These are phyloP conservation scores for Zonitis immaculata DNA, from an alignment of 2,888 invertebrate genomes.

Conservation along the genomic window DNA sequence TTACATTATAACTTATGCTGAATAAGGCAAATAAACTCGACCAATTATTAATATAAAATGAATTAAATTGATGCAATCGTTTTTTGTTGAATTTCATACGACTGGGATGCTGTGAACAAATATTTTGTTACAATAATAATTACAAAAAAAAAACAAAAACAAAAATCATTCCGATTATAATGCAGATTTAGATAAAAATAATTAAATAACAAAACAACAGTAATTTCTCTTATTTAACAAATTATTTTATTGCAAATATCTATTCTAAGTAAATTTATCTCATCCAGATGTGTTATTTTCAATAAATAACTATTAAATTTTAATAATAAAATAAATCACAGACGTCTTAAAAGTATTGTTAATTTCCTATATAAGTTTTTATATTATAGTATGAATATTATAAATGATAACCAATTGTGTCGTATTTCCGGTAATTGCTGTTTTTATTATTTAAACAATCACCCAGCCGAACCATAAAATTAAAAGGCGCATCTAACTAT, in stretches of 20 bases:
- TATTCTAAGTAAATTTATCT: slow-evolving; percentile 4
- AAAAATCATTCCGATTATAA: too few relatives aligned
- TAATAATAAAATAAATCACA: background rate
- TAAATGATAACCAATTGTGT: slow-evolving; percentile 23
- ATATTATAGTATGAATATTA: too few relatives aligned
- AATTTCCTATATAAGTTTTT: too few relatives aligned
- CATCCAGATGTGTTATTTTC: background rate
- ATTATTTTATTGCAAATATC: slow-evolving; percentile 3
- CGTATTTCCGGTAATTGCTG: slow-evolving; percentile 21
- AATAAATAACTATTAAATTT: background rate
- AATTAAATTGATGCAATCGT: background rate
- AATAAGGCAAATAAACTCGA: background rate
- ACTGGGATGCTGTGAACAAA: background rate
- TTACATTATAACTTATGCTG: background rate
- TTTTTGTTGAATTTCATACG: background rate
- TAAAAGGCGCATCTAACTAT: slow-evolving; percentile 9
- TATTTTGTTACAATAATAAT: background rate
- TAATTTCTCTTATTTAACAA: too few relatives aligned
- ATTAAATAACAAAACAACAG: too few relatives aligned
- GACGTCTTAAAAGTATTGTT: slow-evolving; percentile 14
- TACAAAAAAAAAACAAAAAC: too few relatives aligned
- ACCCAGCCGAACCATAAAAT: slow-evolving; percentile 18
- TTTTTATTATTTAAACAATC: slow-evolving; percentile 10
- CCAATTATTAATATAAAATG: background rate
- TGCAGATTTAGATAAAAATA: too few relatives aligned